phyloP scores from a whole-genome alignment of 2,888 invertebrate species.

The Dioctria linearis region DNA sequence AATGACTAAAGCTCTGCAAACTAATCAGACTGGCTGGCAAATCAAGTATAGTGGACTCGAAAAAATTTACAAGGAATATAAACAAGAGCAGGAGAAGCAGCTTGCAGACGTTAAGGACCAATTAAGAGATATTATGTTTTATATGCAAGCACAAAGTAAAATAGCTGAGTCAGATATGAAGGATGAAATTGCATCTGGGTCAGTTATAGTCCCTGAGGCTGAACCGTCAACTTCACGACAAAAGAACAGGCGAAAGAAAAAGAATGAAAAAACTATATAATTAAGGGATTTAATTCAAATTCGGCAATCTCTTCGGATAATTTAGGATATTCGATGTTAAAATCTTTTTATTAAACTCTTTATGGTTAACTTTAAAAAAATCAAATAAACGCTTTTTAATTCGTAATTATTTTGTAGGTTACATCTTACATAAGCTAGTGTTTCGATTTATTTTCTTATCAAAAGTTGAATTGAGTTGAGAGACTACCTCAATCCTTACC shows the following conservation, averaged over 20 bases:
- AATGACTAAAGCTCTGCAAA: slow-evolving; percentile 82
- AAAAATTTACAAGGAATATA: slow-evolving; percentile 72
- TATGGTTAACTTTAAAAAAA: no score
- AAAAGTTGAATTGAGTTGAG: no score
- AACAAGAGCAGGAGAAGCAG: slow-evolving; percentile 78
- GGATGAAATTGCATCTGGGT: slow-evolving; percentile 67
- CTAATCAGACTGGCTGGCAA: slow-evolving; percentile 84
- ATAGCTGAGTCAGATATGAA: slow-evolving; percentile 69
- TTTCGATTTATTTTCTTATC: no score
- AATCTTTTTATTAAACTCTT: background rate
- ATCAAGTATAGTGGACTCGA: slow-evolving; percentile 75
- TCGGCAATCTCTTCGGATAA: background rate
- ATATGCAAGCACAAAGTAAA: slow-evolving; percentile 85
- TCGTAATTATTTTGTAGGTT: no score
- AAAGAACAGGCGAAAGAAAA: slow-evolving; percentile 66
- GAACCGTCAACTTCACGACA: slow-evolving; percentile 59
- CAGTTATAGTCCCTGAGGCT: slow-evolving; percentile 66
- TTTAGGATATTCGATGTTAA: slow-evolving; percentile 4
- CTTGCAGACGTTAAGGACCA: slow-evolving; percentile 91
- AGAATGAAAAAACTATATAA: slow-evolving; percentile 59
- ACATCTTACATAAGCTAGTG: no score
- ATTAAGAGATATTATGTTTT: slow-evolving; percentile 97
- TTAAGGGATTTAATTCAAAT: background rate
- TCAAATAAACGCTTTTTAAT: no score
- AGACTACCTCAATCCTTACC: no score